A percentile compares a stretch with the other conserved stretches of the same genome.
These are phyloP conservation scores for Crypturellus undulatus DNA, from an alignment of 2,113 vertebrate species.

Conservation along the genomic window DNA sequence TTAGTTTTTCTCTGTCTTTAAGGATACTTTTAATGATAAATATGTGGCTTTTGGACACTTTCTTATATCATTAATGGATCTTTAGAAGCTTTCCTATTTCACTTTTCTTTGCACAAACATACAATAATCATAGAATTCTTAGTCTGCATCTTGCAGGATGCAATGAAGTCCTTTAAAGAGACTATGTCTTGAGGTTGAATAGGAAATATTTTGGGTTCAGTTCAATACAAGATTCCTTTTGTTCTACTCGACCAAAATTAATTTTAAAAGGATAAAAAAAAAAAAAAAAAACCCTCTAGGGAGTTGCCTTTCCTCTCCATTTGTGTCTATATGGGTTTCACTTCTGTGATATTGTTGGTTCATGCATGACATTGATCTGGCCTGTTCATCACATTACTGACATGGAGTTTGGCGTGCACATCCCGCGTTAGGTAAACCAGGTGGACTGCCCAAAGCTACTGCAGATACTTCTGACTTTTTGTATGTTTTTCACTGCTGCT, in stretches of 20 bases:
- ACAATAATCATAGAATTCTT: neutral
- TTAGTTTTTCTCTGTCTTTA: neutral
- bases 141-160: fast-evolving
- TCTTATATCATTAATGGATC: neutral
- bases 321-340: neutral
- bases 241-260: neutral
- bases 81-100: fast-evolving
- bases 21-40: neutral
- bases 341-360: too few species aligned
- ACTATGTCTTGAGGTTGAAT: fast-evolving
- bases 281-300: too few species aligned
- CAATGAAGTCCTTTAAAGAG: fast-evolving
- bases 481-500: neutral
- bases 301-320: neutral
- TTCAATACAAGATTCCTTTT: neutral
- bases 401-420: too few species aligned
- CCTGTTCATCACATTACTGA: fast-evolving
- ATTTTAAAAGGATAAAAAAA: neutral
- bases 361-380: neutral
- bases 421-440: too few species aligned
- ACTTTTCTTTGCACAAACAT: neutral
- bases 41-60: neutral
- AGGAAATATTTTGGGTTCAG: fast-evolving
- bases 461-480: neutral
- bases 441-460: too few species aligned